Conservation (phyloP, 2,113 vertebrate species). For the Spizaetus ornatus region DNA sequence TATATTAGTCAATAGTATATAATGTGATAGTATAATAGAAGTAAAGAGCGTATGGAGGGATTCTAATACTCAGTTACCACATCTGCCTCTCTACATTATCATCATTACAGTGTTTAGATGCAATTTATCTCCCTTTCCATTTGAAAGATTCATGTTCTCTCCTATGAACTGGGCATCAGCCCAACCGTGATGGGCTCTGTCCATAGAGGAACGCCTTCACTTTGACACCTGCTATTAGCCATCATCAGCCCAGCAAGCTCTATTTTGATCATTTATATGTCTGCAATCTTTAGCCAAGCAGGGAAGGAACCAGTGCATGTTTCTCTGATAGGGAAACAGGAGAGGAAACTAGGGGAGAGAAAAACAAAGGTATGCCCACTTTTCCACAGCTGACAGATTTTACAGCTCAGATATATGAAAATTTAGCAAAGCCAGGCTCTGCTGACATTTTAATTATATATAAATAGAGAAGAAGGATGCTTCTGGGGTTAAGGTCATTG, state of each 20-base stretch:
- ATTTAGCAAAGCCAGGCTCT: neutral
- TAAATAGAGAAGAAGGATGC: neutral
- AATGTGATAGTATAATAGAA: neutral
- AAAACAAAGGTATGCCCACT: neutral
- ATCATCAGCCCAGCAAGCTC: constrained; percentile 35
- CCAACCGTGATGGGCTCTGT: neutral
- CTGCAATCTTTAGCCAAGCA: neutral
- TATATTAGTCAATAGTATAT: neutral
- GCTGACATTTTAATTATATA: neutral
- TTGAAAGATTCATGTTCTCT: constrained; percentile 16
- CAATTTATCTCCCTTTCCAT: constrained; percentile 44
- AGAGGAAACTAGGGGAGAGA: neutral
- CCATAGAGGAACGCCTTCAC: neutral
- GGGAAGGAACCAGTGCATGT: neutral
- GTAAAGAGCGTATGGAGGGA: neutral
- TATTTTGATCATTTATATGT: neutral
- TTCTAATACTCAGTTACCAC: constrained; percentile 9
- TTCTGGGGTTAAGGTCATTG: neutral
- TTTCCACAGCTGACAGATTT: neutral
- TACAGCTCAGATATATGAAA: neutral
- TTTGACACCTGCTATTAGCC: constrained; percentile 27
- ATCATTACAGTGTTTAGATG: constrained; percentile 45
- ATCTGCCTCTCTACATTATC: constrained; percentile 56
- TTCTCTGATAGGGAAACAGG: neutral
- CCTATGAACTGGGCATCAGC: constrained; percentile 18